Base-by-base conservation (phyloP, 2,888 invertebrate species). In the Rhyacophila evoluta region DNA sequence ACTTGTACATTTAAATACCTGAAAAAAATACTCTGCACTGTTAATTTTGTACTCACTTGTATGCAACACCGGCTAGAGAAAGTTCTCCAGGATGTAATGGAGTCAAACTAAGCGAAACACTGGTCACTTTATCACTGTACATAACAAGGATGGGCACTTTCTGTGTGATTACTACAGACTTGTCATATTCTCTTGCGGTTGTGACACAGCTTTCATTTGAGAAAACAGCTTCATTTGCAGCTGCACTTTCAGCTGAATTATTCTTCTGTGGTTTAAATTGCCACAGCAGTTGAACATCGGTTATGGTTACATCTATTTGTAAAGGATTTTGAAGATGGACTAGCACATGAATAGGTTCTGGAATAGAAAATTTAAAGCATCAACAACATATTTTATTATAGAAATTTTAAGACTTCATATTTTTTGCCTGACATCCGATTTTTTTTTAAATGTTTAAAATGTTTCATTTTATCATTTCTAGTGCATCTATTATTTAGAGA, bases 331-430 rank as follows among this genome's bases (percentile, higher is more conserved):
- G 90, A 81, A 98, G 88, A 74, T 92, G 92, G 28, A 97, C 89
- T 41, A 94, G 93, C 75, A 97, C 90, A 86, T 94, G 94, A 75
- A 97, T 93, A 0, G 95, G 94, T 86, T 98, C 97, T 92, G 87
- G 87, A 86, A 81, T 74, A 78, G 81, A 79, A 72, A 74, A 71
- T n/a, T n/a, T n/a, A n/a, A n/a, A n/a, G n/a, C n/a, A n/a, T n/a
- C n/a, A n/a, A n/a, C n/a, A n/a, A n/a, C n/a, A n/a, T n/a, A n/a
- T n/a, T n/a, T n/a, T n/a, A n/a, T n/a, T n/a, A n/a, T n/a, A n/a
- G n/a, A n/a, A n/a, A n/a, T n/a, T n/a, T n/a, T n/a, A n/a, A n/a
- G n/a, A n/a, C n/a, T n/a, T n/a, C n/a, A n/a, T n/a, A n/a, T n/a
- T n/a, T n/a, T n/a, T n/a, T n/a, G n/a, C n/a, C n/a, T n/a, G n/a